These are phyloP conservation scores for Mus caroli DNA, from an alignment of 2,797 vertebrate species.

Conservation along the genomic window DNA sequence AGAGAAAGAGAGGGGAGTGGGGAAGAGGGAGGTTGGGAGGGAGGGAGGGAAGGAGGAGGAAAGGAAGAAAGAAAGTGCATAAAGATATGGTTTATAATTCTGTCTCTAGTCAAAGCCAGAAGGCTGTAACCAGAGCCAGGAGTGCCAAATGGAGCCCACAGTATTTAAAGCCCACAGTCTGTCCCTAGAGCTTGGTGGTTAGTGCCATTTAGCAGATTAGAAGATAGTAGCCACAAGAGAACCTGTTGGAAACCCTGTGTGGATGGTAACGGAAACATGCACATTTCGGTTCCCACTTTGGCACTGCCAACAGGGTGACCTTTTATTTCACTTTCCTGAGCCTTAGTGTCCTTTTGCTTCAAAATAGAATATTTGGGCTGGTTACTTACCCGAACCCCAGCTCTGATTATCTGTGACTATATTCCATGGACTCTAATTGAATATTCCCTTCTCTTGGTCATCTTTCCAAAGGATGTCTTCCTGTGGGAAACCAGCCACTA, in stretches of 20 bases:
- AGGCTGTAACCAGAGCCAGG: constrained; percentile 13
- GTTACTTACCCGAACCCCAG: not conserved
- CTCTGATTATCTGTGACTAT: not conserved
- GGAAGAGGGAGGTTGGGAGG: not conserved
- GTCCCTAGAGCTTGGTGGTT: not conserved
- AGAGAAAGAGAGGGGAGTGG: not conserved
- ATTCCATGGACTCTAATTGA: not conserved
- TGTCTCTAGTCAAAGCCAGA: constrained; percentile 29
- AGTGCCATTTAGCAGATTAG: not conserved
- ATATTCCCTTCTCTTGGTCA: constrained; percentile 20
- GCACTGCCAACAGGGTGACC: not conserved
- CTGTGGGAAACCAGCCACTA: not conserved
- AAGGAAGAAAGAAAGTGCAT: not conserved
- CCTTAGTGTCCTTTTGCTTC: constrained; percentile 52
- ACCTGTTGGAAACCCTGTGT: not conserved
- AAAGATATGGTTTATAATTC: constrained; percentile 46
- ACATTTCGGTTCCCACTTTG: not conserved
- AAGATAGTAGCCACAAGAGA: not conserved
- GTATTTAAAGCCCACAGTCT: constrained; percentile 14
- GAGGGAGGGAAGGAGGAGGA: not conserved
- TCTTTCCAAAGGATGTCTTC: not conserved
- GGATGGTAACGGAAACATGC: not conserved
- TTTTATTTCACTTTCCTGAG: constrained; percentile 1
- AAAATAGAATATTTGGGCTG: constrained; percentile 14
- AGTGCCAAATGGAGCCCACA: constrained; percentile 9